These are phyloP conservation scores for Tiphia femorata DNA, from an alignment of 2,888 invertebrate species.

Conservation along the genomic window DNA sequence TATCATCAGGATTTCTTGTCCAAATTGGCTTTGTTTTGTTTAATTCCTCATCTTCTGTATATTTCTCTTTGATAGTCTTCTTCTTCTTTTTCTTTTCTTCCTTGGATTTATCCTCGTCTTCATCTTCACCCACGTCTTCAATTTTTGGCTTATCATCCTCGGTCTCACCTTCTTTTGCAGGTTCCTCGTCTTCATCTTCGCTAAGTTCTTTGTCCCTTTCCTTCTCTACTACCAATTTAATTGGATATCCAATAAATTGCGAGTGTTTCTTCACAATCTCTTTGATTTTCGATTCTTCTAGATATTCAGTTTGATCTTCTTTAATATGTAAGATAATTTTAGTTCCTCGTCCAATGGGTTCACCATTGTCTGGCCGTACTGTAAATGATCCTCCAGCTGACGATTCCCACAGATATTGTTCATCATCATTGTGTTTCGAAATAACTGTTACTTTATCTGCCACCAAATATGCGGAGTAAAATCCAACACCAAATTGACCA, in stretches of 20 bases:
- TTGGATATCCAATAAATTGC: conserved; percentile 99
- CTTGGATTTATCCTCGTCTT: conserved; percentile 82
- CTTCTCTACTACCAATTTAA: conserved; percentile 94
- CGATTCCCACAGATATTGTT: conserved; percentile 98
- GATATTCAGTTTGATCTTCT: conserved; percentile 94
- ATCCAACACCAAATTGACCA: conserved; percentile 99
- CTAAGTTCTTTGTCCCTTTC: conserved; percentile 97
- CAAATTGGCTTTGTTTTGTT: conserved; percentile 99
- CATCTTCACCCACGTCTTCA: conserved; percentile 79
- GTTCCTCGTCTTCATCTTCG: conserved; percentile 83
- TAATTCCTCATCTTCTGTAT: conserved; percentile 96
- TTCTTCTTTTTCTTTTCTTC: conserved; percentile 89
- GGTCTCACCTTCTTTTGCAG: conserved; percentile 79
- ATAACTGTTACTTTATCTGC: conserved; percentile 94
- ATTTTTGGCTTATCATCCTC: conserved; percentile 79
- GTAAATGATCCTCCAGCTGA: conserved; percentile 99
- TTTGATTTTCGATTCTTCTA: conserved; percentile 95
- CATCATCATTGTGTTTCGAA: conserved; percentile 98
- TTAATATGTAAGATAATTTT: conserved; percentile 95
- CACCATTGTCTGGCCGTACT: conserved; percentile 81
- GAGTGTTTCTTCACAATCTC: conserved; percentile 99
- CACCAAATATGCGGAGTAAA: conserved; percentile 98
- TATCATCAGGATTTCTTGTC: conserved; percentile 97
- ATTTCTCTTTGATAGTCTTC: conserved; percentile 98
- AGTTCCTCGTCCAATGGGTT: conserved; percentile 91